Evolutionary conservation across 2,888 invertebrate genomes (phyloP), one percentile per base, ranked within the genome.

Genomic region (Temnothorax ravouxi): DNA sequence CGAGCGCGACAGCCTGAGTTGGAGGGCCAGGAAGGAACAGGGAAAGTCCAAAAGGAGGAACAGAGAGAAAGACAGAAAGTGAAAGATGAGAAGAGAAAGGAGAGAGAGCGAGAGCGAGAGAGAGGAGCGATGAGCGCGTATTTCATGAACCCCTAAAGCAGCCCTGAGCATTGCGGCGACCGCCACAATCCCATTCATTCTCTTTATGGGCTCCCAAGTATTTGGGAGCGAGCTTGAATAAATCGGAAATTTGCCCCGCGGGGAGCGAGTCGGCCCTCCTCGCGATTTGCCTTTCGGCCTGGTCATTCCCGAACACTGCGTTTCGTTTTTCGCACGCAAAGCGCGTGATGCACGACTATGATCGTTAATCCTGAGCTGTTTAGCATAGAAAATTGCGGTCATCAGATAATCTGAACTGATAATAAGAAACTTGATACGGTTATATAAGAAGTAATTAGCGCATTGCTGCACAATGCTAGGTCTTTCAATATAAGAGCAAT

Each of bases 151-250:
- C 93, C 90, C 92, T 90, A 84, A 91, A 92, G 90, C 92, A 91
- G 88, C 89, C 88, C 89, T 89, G 91, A 92, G 91, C 90, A 92
- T 93, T 88, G 92, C 89, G 91, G 92, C 91, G 92, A 91, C 91
- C 91, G 89, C 92, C 91, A 91, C 93, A 92, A 93, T 93, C 92
- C 93, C 92, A 93, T 94, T 93, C 92, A 92, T 93, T 93, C 92
- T 93, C 93, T 93, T 94, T 94, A 94, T 93, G 93, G 93, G 91
- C 91, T 90, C 90, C 90, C 92, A 93, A 93, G 93, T 93, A 94
- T 94, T 94, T 87, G 91, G 92, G 87, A 90, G 86, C 89, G 84
- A 92, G 92, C 92, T 93, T 93, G 92, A 93, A 94, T 94, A 94
- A 94, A 94, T 94, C 93, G 93, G 92, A 88, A 93, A 92, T 92